Conservation (phyloP, 92 coral and sea anemone species). For the Plumapathes pennacea region DNA sequence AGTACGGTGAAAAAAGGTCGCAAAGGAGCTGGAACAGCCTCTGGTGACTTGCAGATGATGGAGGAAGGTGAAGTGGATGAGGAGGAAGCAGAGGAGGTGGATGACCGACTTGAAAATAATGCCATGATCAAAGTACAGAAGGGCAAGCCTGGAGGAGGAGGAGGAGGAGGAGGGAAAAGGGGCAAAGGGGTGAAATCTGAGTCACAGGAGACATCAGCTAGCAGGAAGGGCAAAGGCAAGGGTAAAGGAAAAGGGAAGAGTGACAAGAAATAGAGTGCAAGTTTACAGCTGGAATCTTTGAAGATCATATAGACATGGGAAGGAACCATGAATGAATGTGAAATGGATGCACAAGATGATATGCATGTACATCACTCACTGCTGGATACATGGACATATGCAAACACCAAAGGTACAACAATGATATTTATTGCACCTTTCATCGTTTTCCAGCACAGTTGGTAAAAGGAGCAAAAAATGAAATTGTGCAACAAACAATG, state of each 20-base stretch:
- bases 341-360: no score
- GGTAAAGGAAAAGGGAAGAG: constrained; percentile 60
- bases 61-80: constrained; percentile 36
- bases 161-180: constrained; percentile 37
- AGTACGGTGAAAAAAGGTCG: constrained; percentile 63
- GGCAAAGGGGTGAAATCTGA: constrained; percentile 28
- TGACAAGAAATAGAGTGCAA: not conserved
- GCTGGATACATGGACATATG: no score
- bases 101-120: constrained; percentile 58
- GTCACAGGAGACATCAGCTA: no score
- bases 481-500: no score
- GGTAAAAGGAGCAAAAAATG: no score
- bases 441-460: no score
- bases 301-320: no score
- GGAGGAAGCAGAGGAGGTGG: constrained; percentile 24
- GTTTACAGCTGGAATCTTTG: not conserved
- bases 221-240: constrained; percentile 27
- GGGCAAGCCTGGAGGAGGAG: constrained; percentile 33
- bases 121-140: constrained; percentile 76
- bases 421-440: no score
- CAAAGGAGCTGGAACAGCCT: constrained; percentile 35
- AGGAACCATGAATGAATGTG: no score
- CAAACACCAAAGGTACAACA: no score
- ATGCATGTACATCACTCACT: no score
- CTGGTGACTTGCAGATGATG: constrained; percentile 22